A percentile compares a stretch with the other conserved stretches of the same genome.
phyloP scores from a whole-genome alignment of 2,888 invertebrate species.

The Elmis aenea region DNA sequence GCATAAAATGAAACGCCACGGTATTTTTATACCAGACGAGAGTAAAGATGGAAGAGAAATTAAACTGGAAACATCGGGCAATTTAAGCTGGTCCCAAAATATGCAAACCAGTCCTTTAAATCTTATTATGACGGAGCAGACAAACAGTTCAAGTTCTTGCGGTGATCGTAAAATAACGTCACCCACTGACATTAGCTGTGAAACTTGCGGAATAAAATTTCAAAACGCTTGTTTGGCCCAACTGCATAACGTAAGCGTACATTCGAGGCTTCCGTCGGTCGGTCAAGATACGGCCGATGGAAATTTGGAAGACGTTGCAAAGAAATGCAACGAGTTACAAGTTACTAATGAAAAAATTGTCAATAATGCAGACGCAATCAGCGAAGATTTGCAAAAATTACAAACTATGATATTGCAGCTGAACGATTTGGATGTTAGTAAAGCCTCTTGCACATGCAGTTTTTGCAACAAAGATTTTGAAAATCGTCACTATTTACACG shows the following conservation, averaged over 20 bases:
- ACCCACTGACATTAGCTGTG: slow-evolving; percentile 49
- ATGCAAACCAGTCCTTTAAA: slow-evolving; percentile 72
- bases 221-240: slow-evolving; percentile 48
- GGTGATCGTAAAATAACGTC: slow-evolving; percentile 49
- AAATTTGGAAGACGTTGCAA: slow-evolving; percentile 14
- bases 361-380: slow-evolving; percentile 57
- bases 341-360: slow-evolving; percentile 16
- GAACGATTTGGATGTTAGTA: slow-evolving; percentile 69
- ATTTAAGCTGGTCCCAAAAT: slow-evolving; percentile 41
- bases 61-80: slow-evolving; percentile 31
- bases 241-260: slow-evolving; percentile 44
- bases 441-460: slow-evolving; percentile 54
- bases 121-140: slow-evolving; percentile 65
- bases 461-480: slow-evolving; percentile 69
- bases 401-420: slow-evolving; percentile 88
- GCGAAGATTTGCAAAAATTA: slow-evolving; percentile 80
- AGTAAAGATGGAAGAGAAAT: slow-evolving; percentile 43
- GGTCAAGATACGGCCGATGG: slow-evolving; percentile 18
- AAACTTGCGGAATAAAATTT: slow-evolving; percentile 50
- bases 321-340: slow-evolving; percentile 15
- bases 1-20: slow-evolving; percentile 91
- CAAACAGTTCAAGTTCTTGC: slow-evolving; percentile 41
- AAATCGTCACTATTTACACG: slow-evolving; percentile 64
- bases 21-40: slow-evolving; percentile 65
- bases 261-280: slow-evolving; percentile 32